These are phyloP conservation scores for Cotesia congregata DNA, from an alignment of 2,888 invertebrate species.

Conservation along the genomic window DNA sequence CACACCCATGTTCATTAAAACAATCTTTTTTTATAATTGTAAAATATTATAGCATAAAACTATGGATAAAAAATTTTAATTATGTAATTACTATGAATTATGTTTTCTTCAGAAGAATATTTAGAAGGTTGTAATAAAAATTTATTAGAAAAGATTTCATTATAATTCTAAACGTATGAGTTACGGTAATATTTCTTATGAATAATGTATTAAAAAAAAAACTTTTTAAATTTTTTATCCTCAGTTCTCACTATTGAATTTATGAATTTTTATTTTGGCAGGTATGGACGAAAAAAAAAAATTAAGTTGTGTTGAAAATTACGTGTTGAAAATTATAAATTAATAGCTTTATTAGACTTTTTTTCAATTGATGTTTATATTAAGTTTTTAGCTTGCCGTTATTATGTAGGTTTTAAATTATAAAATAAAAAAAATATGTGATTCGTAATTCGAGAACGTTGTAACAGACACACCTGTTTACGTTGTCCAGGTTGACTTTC, in stretches of 20 bases:
- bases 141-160: neutral
- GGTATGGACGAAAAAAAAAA: neutral
- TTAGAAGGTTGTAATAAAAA: neutral
- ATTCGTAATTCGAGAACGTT: constrained; percentile 3
- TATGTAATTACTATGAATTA: neutral
- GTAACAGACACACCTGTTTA: constrained; percentile 5
- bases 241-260: no score
- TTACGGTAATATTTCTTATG: neutral
- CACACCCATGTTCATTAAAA: no score
- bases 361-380: neutral
- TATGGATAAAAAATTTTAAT: neutral
- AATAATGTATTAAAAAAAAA: neutral
- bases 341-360: neutral
- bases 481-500: constrained; percentile 10
- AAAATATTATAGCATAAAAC: neutral
- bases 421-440: neutral
- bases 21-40: neutral
- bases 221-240: neutral
- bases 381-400: neutral
- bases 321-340: neutral
- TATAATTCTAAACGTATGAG: neutral
- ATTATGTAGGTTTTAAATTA: neutral
- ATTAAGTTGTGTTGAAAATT: neutral
- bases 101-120: neutral
- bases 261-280: no score